A percentile compares a stretch with the other conserved stretches of the same genome.
phyloP scores from a whole-genome alignment of 2,888 invertebrate genomes.

The Drosophila setosimentum region DNA sequence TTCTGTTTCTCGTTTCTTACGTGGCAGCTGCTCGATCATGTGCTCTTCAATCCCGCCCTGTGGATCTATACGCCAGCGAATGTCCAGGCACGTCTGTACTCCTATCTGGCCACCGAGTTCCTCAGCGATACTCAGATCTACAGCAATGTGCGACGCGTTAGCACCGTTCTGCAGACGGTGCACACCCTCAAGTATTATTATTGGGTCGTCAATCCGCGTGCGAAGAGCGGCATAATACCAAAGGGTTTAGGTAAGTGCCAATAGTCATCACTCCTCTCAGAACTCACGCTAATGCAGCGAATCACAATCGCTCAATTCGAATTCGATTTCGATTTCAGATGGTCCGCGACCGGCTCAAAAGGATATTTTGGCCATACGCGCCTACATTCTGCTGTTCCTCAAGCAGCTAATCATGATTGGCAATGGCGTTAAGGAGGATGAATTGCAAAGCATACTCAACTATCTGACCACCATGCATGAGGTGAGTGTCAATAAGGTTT shows the following conservation, averaged over 20 bases:
- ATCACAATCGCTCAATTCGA: background rate
- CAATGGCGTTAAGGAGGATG: slow-evolving; percentile 99
- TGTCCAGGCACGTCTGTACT: slow-evolving; percentile 97
- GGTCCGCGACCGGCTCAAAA: slow-evolving; percentile 97
- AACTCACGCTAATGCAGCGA: background rate
- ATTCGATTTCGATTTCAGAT: slow-evolving; percentile 87
- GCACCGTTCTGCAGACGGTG: slow-evolving; percentile 98
- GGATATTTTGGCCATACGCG: slow-evolving; percentile 96
- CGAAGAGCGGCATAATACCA: slow-evolving; percentile 97
- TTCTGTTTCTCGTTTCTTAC: slow-evolving; percentile 96
- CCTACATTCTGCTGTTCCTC: slow-evolving; percentile 97
- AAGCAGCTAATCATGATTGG: slow-evolving; percentile 98
- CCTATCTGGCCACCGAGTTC: slow-evolving; percentile 99
- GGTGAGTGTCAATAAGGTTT: slow-evolving; percentile 86
- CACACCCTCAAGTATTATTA: slow-evolving; percentile 99
- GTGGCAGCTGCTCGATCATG: slow-evolving; percentile 99
- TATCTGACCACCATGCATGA: slow-evolving; percentile 99
- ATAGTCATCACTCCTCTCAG: accelerated
- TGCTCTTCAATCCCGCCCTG: slow-evolving; percentile 99
- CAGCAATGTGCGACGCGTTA: slow-evolving; percentile 97
- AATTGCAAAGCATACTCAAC: slow-evolving; percentile 98
- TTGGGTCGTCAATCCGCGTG: slow-evolving; percentile 98
- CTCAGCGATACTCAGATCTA: slow-evolving; percentile 98
- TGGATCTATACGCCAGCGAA: slow-evolving; percentile 99
- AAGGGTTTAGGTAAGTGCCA: slow-evolving; percentile 94